These are phyloP conservation scores for Thryonomys swinderianus DNA, from an alignment of 2,113 vertebrate genomes.

Conservation along the genomic window DNA sequence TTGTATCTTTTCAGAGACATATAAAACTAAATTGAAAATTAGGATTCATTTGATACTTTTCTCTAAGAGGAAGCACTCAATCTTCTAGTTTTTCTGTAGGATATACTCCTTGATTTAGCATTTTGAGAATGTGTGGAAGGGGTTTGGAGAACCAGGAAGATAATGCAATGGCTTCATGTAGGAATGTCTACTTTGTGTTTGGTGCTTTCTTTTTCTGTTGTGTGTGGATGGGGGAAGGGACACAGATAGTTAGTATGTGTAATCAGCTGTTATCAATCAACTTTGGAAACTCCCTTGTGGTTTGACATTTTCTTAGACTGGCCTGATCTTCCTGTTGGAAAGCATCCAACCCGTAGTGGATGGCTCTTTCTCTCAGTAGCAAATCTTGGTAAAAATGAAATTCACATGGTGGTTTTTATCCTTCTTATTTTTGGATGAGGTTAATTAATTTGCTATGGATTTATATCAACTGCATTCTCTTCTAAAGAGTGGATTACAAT, in stretches of 20 bases:
- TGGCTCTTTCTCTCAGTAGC: conserved; percentile 29
- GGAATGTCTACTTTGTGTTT: neutral
- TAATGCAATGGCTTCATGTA: neutral
- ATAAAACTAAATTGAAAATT: neutral
- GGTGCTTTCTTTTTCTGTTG: neutral
- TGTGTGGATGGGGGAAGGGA: neutral
- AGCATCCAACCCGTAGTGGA: conserved; percentile 24
- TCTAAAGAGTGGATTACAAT: neutral
- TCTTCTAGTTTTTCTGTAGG: neutral
- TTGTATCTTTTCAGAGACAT: neutral
- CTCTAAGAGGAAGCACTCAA: neutral
- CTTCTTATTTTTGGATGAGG: conserved; percentile 37
- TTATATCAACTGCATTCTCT: neutral
- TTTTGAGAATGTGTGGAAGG: neutral
- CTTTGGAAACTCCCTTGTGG: conserved; percentile 66
- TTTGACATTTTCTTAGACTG: conserved; percentile 67
- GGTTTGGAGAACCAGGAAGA: neutral
- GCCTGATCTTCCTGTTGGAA: conserved; percentile 64
- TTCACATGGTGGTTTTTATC: conserved; percentile 10
- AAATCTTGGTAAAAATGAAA: conserved; percentile 53
- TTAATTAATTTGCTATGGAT: conserved; percentile 15
- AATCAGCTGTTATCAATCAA: conserved; percentile 74
- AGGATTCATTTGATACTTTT: neutral
- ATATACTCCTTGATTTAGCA: neutral
- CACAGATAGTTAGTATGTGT: conserved; percentile 18